Evolutionary conservation across 2,797 vertebrate species (phyloP).

Genomic region (Acanthiza pusilla): DNA sequence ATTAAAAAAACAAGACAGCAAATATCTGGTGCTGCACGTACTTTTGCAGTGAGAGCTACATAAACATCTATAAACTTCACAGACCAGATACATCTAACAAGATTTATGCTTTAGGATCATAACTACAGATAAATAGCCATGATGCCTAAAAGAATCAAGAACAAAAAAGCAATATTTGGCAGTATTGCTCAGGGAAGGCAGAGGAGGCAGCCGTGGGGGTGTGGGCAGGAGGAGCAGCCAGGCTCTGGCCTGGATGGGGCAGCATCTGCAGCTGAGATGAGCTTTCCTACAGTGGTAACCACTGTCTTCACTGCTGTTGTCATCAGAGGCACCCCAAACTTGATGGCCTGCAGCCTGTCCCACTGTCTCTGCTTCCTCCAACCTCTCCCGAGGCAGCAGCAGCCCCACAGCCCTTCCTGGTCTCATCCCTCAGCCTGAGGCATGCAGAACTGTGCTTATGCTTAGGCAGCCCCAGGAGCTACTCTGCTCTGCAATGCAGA

Average conservation of each 20-base stretch:
- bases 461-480: background rate
- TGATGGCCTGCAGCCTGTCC: background rate
- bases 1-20: background rate
- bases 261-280: background rate
- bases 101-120: background rate
- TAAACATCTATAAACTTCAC: background rate
- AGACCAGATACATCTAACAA: background rate
- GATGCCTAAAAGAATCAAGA: background rate
- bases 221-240: background rate
- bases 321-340: background rate
- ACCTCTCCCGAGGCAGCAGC: background rate
- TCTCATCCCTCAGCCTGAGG: background rate
- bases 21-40: background rate
- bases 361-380: background rate
- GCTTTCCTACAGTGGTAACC: background rate
- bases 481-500: background rate
- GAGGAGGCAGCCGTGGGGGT: background rate
- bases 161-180: background rate
- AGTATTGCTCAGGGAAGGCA: background rate
- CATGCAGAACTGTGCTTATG: background rate
- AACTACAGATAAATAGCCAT: background rate
- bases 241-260: background rate
- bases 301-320: background rate
- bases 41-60: background rate
- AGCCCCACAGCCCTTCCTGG: background rate